Evolutionary conservation across 2,113 vertebrate genomes (phyloP).

Genomic region (Sylvilagus bachmani): DNA sequence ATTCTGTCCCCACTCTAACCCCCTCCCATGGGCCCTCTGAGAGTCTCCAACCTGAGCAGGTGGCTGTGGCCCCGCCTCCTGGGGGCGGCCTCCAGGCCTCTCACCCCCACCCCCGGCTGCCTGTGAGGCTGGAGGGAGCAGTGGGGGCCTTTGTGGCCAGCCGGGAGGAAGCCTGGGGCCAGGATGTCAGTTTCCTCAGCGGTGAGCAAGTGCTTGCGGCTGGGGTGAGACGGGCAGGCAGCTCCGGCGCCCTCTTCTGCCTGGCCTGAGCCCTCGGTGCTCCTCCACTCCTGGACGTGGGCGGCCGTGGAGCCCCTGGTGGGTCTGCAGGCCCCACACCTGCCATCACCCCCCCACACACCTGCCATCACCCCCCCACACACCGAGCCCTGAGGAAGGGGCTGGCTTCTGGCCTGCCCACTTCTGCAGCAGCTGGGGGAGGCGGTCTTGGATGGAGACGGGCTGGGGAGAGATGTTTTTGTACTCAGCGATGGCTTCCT

Average conservation of each 20-base stretch:
- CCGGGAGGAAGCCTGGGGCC: conserved; percentile 65
- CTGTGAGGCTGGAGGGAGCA: not conserved
- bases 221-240: not conserved
- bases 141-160: not conserved
- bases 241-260: not conserved
- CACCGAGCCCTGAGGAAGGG: not conserved
- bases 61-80: not conserved
- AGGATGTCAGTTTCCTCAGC: conserved; percentile 79
- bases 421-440: not conserved
- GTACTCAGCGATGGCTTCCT: too few species aligned
- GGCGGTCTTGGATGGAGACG: not conserved
- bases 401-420: not conserved
- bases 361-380: not conserved
- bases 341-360: not conserved
- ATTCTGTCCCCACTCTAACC: not conserved
- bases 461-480: not conserved
- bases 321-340: not conserved
- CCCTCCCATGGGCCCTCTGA: not conserved
- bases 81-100: not conserved
- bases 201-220: conserved; percentile 61
- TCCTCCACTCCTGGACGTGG: not conserved
- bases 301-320: not conserved
- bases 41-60: not conserved
- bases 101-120: not conserved
- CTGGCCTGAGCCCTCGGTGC: not conserved